phyloP scores from a whole-genome alignment of 2,113 vertebrate genomes.

The Hassar affinis region DNA sequence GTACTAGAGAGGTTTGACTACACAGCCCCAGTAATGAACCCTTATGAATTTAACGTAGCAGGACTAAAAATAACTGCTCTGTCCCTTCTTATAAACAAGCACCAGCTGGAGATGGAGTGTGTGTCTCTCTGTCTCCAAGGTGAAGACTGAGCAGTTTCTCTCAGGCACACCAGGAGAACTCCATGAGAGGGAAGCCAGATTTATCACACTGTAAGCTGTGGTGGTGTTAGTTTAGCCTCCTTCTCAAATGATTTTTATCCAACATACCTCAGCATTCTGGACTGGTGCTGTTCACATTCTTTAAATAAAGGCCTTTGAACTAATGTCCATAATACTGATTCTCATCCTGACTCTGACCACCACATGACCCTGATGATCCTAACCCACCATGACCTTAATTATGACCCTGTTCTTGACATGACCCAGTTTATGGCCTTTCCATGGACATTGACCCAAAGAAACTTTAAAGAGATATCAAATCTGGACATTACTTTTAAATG shows the following conservation, averaged over 20 bases:
- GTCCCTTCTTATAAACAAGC: conserved; percentile 14
- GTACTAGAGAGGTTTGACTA: neutral
- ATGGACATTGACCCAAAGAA: neutral
- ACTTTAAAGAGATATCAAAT: too few relatives aligned
- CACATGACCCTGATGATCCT: neutral
- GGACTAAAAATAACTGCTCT: conserved; percentile 20
- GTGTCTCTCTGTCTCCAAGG: conserved; percentile 16
- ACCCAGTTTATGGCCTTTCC: neutral
- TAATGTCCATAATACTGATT: neutral
- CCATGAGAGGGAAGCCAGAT: neutral
- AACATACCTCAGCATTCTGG: neutral
- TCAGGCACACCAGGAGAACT: conserved; percentile 3
- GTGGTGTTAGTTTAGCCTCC: neutral
- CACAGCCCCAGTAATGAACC: conserved; percentile 1
- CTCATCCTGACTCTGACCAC: neutral
- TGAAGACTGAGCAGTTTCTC: neutral
- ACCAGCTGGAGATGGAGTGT: conserved; percentile 1
- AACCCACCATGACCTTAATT: neutral
- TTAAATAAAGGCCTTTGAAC: neutral
- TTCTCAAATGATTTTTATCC: neutral
- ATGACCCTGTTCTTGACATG: neutral
- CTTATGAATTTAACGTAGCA: conserved; percentile 3
- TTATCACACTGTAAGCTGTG: neutral
- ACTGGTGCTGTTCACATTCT: conserved; percentile 5
- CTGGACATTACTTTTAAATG: too few relatives aligned